These are phyloP conservation scores for Decapterus maruadsi DNA, from an alignment of 2,797 vertebrate species.

Conservation along the genomic window DNA sequence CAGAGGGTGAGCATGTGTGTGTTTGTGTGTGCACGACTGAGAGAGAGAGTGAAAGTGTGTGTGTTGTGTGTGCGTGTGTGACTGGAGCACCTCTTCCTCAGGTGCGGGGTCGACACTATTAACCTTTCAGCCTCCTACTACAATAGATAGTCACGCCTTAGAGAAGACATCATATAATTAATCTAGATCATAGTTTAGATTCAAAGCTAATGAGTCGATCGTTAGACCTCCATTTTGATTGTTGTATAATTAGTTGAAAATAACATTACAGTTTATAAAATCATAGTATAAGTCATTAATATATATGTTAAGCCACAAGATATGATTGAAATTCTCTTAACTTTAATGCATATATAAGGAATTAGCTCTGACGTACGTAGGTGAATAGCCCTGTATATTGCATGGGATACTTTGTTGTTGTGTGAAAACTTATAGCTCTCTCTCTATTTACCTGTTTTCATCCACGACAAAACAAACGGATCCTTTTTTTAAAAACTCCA, in stretches of 20 bases:
- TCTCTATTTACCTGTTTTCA: slow-evolving; percentile 62
- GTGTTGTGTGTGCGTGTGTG: not conserved
- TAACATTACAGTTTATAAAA: slow-evolving; percentile 75
- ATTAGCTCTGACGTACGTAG: slow-evolving; percentile 73
- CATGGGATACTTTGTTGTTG: slow-evolving; percentile 63
- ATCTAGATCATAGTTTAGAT: slow-evolving; percentile 64
- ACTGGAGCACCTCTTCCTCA: slow-evolving; percentile 33
- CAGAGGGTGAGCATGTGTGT: slow-evolving; percentile 54
- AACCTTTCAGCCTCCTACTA: slow-evolving; percentile 52
- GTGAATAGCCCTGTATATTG: slow-evolving; percentile 71
- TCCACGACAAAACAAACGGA: slow-evolving; percentile 32
- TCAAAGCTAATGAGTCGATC: slow-evolving; percentile 57
- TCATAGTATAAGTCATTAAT: slow-evolving; percentile 84
- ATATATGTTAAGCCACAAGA: slow-evolving; percentile 80
- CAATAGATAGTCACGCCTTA: slow-evolving; percentile 62
- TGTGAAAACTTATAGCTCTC: slow-evolving; percentile 60
- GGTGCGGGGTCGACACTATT: slow-evolving; percentile 54
- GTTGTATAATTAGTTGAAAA: slow-evolving; percentile 74
- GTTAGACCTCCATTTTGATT: slow-evolving; percentile 67
- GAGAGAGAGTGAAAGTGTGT: not conserved
- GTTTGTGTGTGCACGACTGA: slow-evolving; percentile 18
- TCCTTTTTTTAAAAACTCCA: not conserved
- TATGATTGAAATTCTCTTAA: slow-evolving; percentile 83
- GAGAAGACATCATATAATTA: slow-evolving; percentile 65
- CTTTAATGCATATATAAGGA: slow-evolving; percentile 75